These are phyloP conservation scores for Megaleporinus macrocephalus DNA, from an alignment of 2,113 vertebrate genomes.

Conservation along the genomic window DNA sequence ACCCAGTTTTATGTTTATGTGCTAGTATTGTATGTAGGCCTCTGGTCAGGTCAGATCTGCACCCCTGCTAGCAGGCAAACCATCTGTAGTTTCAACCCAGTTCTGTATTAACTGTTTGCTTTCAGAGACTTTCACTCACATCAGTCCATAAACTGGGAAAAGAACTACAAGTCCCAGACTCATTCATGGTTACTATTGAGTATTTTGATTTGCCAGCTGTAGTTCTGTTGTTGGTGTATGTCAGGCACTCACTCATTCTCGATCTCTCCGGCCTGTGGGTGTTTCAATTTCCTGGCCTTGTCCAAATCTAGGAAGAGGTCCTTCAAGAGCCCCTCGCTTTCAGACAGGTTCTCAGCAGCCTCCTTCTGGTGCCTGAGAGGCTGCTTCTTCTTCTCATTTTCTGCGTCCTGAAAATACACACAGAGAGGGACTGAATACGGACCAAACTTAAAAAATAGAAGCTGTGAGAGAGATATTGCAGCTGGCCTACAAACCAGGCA, in stretches of 20 bases:
- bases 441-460: too few relatives aligned
- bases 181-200: not conserved
- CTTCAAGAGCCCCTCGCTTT: constrained; percentile 86
- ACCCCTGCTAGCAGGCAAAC: too few relatives aligned
- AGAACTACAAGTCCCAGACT: constrained; percentile 13
- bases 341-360: constrained; percentile 79
- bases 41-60: too few relatives aligned
- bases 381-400: constrained; percentile 77
- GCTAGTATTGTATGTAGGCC: too few relatives aligned
- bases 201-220: not conserved
- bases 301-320: constrained; percentile 91
- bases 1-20: too few relatives aligned
- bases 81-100: too few relatives aligned
- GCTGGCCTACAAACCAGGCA: too few relatives aligned
- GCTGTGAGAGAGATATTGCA: not conserved
- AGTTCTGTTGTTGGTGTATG: not conserved
- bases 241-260: constrained; percentile 88
- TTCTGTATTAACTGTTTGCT: not conserved
- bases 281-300: constrained; percentile 84
- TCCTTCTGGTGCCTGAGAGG: constrained; percentile 78
- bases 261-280: constrained; percentile 88
- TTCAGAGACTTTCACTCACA: not conserved
- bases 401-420: constrained; percentile 77
- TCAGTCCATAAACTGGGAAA: not conserved
- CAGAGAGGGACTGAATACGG: not conserved